Evolutionary conservation across 2,797 vertebrate species (phyloP).

Genomic region (Sebastolobus altivelis): DNA sequence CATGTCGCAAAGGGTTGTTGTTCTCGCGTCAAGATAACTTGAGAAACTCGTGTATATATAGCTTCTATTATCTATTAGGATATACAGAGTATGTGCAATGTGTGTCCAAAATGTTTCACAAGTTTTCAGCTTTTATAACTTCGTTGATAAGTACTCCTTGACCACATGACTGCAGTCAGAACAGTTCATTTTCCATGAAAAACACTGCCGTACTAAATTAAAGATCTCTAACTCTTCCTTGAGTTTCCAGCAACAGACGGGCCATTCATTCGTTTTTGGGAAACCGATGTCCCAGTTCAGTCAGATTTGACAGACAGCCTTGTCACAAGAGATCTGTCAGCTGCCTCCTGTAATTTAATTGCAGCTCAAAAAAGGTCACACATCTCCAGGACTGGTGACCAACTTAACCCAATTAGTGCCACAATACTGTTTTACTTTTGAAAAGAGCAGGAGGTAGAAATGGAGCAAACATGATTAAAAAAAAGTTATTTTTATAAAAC

Average conservation of each 20-base stretch:
- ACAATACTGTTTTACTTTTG: conserved; percentile 5
- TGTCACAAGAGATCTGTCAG: conserved; percentile 54
- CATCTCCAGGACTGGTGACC: conserved; percentile 21
- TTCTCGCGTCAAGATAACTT: conserved; percentile 1
- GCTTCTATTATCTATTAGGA: conserved; percentile 6
- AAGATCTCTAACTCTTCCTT: conserved; percentile 22
- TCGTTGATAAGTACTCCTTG: background rate
- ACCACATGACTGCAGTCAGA: background rate
- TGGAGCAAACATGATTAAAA: too few species aligned
- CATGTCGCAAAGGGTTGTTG: conserved; percentile 4
- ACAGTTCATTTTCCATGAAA: conserved; percentile 4
- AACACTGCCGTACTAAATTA: background rate
- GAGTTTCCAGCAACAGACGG: conserved; percentile 44
- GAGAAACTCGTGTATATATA: conserved; percentile 1
- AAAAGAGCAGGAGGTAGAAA: too few species aligned
- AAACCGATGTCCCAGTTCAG: conserved; percentile 58
- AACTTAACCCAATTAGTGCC: conserved; percentile 31
- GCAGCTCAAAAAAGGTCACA: conserved; percentile 44
- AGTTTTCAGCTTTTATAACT: background rate
- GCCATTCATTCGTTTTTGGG: conserved; percentile 44
- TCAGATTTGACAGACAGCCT: conserved; percentile 63
- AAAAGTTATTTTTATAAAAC: too few species aligned
- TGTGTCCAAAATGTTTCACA: conserved; percentile 7
- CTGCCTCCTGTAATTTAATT: conserved; percentile 57
- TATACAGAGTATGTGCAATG: background rate